Evolutionary conservation across 2,888 invertebrate genomes (phyloP), one percentile per base, ranked within the genome.

Genomic region (Margaritifera margaritifera): DNA sequence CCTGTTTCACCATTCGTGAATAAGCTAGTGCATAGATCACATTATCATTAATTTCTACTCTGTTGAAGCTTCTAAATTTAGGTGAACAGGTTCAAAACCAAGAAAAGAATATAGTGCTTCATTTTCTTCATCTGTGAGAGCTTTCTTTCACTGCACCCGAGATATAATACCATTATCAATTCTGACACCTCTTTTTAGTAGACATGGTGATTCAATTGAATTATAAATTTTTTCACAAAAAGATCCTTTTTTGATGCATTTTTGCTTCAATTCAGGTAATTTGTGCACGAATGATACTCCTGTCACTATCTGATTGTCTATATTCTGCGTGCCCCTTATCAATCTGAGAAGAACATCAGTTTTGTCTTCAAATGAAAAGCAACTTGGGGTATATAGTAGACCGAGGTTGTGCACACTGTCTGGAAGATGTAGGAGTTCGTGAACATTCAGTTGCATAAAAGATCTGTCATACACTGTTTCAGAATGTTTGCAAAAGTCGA

Each of bases 311-410:
- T 78, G 76, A 27, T 66, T 64, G 60, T 72, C 76, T 56, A 74
- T 72, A 64, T 68, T 64, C 63, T 74, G 75, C 15, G 78, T 75
- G 6, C 73, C 75, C 66, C 61, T 62, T 27, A 78, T 69, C 66
- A 69, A 62, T 69, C 74, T 73, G 11, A 73, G 19, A 22, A 75
- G 4, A 50, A 64, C 3, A 18, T 75, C 74, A 70, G 75, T 73
- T 57, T 71, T 73, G 52, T 73, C 68, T 55, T 76, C 78, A 64
- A 76, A 78, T 31, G 72, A 66, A 71, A 76, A 78, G 59, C 75
- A 78, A 25, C 69, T 72, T 31, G 71, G 69, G 6, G 72, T 75
- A 56, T 65, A 78, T 18, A 78, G 60, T 42, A 75, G 75, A 25
- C 78, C 78, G 25, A 76, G 22, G 18, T 56, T 27, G 22, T 74